phyloP scores from a whole-genome alignment of 2,113 vertebrate genomes.

The Eretmochelys imbricata region DNA sequence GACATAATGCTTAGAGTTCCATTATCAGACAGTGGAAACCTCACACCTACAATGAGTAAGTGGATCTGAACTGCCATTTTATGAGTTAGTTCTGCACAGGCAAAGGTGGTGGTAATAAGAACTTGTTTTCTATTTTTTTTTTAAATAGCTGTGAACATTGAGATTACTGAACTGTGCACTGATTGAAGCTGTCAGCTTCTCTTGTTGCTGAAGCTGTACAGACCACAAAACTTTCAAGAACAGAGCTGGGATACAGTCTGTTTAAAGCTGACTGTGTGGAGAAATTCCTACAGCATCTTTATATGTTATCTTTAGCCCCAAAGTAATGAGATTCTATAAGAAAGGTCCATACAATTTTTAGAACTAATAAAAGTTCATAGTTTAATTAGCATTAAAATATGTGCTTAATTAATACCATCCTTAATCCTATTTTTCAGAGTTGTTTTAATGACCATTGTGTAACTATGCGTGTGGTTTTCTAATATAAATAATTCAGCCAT shows the following conservation, averaged over 20 bases:
- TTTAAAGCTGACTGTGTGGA: not conserved
- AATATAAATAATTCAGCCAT: slow-evolving; percentile 24
- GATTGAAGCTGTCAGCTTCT: not conserved
- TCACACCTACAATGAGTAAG: slow-evolving; percentile 16
- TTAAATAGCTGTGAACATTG: not conserved
- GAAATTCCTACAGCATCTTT: not conserved
- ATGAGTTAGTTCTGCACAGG: not conserved
- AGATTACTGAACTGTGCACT: not conserved
- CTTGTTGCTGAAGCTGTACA: not conserved
- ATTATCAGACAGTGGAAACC: not conserved
- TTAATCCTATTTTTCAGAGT: slow-evolving; percentile 23
- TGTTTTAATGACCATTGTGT: slow-evolving; percentile 10
- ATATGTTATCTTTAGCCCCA: not conserved
- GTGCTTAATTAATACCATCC: slow-evolving; percentile 40
- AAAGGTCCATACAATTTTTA: not conserved
- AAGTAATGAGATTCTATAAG: not conserved
- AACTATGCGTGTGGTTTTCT: slow-evolving; percentile 16
- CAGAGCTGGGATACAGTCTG: not conserved
- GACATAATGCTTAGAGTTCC: not conserved
- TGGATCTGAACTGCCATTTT: not conserved
- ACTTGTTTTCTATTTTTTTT: not conserved
- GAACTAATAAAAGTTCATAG: slow-evolving; percentile 25
- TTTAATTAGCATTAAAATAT: slow-evolving; percentile 47
- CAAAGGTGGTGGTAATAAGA: slow-evolving; percentile 10
- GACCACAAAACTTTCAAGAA: not conserved